Percentiles rank a stretch among this genome's conserved stretches.
phyloP scores from a whole-genome alignment of 2,888 invertebrate genomes.

The Phoronis australis region DNA sequence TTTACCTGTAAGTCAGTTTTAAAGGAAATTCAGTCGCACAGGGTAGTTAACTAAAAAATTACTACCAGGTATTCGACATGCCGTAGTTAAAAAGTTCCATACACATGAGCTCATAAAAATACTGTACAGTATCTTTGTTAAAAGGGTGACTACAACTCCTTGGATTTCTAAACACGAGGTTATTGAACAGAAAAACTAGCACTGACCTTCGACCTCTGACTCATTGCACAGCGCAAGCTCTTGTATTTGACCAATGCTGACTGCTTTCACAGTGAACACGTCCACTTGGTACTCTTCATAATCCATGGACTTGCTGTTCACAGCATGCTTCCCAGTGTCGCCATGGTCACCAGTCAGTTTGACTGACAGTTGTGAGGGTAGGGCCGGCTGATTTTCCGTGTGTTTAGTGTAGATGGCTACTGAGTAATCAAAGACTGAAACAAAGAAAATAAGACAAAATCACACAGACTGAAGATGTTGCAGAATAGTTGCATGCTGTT shows the following conservation, averaged over 20 bases:
- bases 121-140: too few species aligned
- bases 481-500: too few species aligned
- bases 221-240: conserved; percentile 38
- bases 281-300: conserved; percentile 36
- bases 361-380: conserved; percentile 31
- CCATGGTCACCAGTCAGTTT: conserved; percentile 39
- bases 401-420: conserved; percentile 42
- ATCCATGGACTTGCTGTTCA: conserved; percentile 15
- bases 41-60: not conserved
- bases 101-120: too few species aligned
- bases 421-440: conserved; percentile 38
- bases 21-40: not conserved
- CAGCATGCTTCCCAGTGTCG: conserved; percentile 33
- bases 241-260: conserved; percentile 37
- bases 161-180: too few species aligned
- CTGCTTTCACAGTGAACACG: conserved; percentile 42
- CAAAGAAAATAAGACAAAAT: not conserved
- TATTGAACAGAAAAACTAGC: not conserved
- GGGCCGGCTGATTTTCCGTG: conserved; percentile 29
- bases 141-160: too few species aligned
- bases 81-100: too few species aligned
- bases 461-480: too few species aligned
- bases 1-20: too few species aligned
- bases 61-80: not conserved
- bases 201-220: conserved; percentile 23